Evolutionary conservation across 2,888 invertebrate species (phyloP), one percentile per base, ranked within the genome.

Genomic region (Nomada ferruginata): DNA sequence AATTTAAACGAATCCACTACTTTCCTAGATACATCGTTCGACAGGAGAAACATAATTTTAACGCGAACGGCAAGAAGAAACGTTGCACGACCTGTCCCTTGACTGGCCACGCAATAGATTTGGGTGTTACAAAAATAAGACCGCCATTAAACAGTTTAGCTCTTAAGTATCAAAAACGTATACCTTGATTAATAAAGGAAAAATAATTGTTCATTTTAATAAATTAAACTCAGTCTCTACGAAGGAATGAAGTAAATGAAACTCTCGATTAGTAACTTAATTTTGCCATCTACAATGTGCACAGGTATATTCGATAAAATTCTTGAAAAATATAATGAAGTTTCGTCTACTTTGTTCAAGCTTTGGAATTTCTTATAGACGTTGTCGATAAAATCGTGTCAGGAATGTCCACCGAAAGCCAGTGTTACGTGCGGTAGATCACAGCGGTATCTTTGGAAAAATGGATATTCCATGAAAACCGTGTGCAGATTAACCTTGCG

Each of bases 51-150:
- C 76, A 11, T 29, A 73, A 29, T 36, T 64, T 15, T 13, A 82
- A 84, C n/a, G 78, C 60, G 10, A 88, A 73, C 59, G 78, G 72
- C 26, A 87, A 79, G 60, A 91, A 89, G 71, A 85, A 77, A 70
- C 88, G 87, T 0, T 88, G 82, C 36, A 88, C 84, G 44, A 77
- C 76, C 47, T 92, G 92, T 83, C 92, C 92, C 23, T 65, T 92
- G 29, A 90, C 88, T 13, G 92, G 91, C 1, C 93, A 93, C 65
- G 87, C 90, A 3, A 83, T 92, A 60, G 92, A 93, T 82, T 87
- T 92, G 50, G 91, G 89, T 9, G 68, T 89, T 5, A 77, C 91
- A 7, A 92, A 91, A 82, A 78, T 76, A 1, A 85, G 83, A 29
- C 85, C 89, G 26, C 85, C 87, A 0, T 23, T 89, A 2, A 90